Evolutionary conservation across 2,797 vertebrate genomes (phyloP).

Genomic region (Neomorphus geoffroyi): DNA sequence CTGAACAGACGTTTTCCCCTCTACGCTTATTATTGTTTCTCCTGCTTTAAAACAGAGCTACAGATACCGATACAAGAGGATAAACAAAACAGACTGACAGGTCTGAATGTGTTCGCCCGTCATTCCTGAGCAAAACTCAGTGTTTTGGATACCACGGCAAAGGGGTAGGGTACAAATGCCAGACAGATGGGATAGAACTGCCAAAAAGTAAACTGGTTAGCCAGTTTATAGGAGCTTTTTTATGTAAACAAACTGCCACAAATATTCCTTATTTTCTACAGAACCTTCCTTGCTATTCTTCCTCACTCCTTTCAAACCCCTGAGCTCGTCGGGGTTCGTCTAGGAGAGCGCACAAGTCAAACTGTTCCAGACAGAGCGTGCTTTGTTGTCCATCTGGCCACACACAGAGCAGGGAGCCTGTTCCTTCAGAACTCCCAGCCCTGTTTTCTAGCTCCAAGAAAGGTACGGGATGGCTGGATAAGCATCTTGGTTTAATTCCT

Average conservation of each 20-base stretch:
- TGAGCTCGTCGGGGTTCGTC: neutral
- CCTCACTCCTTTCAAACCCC: neutral
- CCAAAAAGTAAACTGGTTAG: neutral
- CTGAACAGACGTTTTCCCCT: neutral
- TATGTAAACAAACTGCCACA: neutral
- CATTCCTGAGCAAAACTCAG: neutral
- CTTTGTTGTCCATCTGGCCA: constrained; percentile 26
- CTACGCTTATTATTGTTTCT: neutral
- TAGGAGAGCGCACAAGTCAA: neutral
- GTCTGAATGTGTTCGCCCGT: neutral
- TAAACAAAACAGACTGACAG: neutral
- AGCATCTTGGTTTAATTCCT: neutral
- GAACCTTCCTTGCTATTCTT: neutral
- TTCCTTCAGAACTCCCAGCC: neutral
- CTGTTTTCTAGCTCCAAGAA: neutral
- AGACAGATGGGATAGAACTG: neutral
- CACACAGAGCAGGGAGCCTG: neutral
- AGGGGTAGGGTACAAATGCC: neutral
- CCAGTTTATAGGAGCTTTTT: neutral
- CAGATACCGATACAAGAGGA: neutral
- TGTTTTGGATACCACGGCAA: neutral
- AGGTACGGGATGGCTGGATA: neutral
- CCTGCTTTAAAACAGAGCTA: neutral
- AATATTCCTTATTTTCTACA: neutral
- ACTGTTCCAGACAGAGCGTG: neutral